phyloP scores from a whole-genome alignment of 2,113 vertebrate species.

The Syrmaticus mikado region DNA sequence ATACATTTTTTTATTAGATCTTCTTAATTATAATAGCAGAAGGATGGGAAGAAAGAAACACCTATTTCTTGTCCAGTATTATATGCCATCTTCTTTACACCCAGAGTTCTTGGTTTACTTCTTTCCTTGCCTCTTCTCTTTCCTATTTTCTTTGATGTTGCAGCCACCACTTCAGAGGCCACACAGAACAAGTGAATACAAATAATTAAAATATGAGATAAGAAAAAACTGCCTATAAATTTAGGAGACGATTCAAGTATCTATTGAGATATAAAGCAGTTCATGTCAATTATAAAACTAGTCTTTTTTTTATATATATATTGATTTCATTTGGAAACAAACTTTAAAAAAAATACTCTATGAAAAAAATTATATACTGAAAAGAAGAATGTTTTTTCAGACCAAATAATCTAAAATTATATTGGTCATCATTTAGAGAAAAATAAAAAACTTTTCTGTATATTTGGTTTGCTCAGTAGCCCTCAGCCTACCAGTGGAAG shows the following conservation, averaged over 20 bases:
- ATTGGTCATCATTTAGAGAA: not conserved
- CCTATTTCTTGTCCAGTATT: not conserved
- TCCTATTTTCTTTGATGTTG: not conserved
- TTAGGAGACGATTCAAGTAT: not conserved
- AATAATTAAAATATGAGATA: not conserved
- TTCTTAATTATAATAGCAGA: not conserved
- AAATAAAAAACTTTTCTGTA: not conserved
- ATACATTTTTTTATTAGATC: not conserved
- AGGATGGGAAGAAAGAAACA: not conserved
- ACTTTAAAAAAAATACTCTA: not conserved
- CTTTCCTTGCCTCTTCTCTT: not conserved
- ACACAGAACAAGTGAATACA: not conserved
- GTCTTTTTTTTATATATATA: not conserved
- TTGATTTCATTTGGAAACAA: not conserved
- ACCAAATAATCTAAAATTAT: not conserved
- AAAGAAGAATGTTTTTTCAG: not conserved
- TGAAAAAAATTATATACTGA: not conserved
- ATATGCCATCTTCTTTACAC: accelerated
- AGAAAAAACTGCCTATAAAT: not conserved
- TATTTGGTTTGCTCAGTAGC: not conserved
- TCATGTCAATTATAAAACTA: not conserved
- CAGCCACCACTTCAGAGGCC: not conserved
- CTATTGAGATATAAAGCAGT: not conserved
- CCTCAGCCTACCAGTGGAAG: not conserved
- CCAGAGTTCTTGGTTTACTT: not conserved